Evolutionary conservation across 2,888 invertebrate genomes (phyloP).

Genomic region (Epirrhoe tristata): DNA sequence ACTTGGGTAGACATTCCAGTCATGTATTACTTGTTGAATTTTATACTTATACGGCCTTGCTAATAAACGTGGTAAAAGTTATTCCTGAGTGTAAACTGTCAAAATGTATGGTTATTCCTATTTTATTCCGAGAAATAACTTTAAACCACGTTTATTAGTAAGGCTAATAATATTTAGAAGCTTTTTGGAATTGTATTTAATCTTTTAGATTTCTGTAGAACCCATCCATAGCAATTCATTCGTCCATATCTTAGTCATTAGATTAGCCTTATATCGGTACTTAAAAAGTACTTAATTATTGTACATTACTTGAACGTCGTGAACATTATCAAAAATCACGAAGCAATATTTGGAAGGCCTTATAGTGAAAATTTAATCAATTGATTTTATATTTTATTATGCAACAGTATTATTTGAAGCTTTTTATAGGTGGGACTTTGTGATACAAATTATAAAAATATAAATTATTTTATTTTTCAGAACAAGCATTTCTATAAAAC

Average conservation of each 20-base stretch:
- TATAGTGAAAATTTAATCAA: conserved; percentile 60
- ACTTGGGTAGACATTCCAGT: conserved; percentile 61
- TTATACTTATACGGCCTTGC: no score
- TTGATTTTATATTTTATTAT: conserved; percentile 54
- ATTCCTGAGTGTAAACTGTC: no score
- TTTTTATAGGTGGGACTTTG: conserved; percentile 62
- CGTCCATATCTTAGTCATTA: conserved; percentile 84
- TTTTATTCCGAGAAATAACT: no score
- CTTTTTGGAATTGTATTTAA: conserved; percentile 58
- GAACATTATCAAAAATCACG: conserved; percentile 47
- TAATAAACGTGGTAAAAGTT: no score
- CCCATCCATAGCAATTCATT: conserved; percentile 75
- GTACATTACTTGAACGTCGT: conserved; percentile 41
- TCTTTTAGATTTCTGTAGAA: conserved; percentile 51
- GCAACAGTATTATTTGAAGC: conserved; percentile 70
- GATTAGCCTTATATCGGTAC: conserved; percentile 67
- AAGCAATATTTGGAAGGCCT: conserved; percentile 77
- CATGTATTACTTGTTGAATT: conserved; percentile 46
- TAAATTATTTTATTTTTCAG: conserved; percentile 21
- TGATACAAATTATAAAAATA: conserved; percentile 51
- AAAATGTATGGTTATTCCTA: no score
- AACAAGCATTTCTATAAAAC: conserved; percentile 16
- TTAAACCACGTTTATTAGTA: no score
- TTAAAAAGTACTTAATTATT: conserved; percentile 75
- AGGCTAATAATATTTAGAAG: conserved; percentile 45